Percentiles rank a stretch among this genome's conserved stretches.
Evolutionary conservation across 2,888 invertebrate species (phyloP).

Genomic region (Conchocele bisecta): DNA sequence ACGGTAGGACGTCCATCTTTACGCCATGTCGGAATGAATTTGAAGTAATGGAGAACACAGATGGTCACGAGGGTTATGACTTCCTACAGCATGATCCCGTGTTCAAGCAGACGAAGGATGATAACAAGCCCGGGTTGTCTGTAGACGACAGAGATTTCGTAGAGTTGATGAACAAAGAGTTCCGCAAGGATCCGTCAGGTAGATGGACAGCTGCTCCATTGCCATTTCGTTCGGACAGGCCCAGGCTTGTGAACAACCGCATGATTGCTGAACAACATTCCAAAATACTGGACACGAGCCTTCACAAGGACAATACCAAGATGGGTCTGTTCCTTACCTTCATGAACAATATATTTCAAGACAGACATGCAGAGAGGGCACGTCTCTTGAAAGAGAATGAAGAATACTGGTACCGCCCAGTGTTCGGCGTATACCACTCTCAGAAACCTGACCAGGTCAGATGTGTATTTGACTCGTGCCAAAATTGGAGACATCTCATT

Average conservation of each 20-base stretch:
- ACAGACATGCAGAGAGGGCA: conserved; percentile 45
- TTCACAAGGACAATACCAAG: conserved; percentile 34
- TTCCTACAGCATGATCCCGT: too few species aligned
- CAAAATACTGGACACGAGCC: conserved; percentile 1
- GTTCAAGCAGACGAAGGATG: conserved; percentile 17
- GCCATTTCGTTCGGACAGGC: conserved; percentile 24
- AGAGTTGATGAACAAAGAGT: conserved; percentile 24
- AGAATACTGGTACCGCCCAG: conserved; percentile 56
- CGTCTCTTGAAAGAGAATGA: conserved; percentile 19
- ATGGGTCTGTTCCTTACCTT: conserved; percentile 32
- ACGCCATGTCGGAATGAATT: conserved; percentile 3
- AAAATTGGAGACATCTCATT: conserved; percentile 22
- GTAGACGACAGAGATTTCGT: conserved; percentile 26
- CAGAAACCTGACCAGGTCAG: conserved; percentile 33
- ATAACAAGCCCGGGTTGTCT: conserved; percentile 22
- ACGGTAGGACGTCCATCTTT: conserved; percentile 6
- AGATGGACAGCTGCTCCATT: conserved; percentile 31
- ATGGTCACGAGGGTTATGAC: background rate
- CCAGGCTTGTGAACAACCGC: conserved; percentile 37
- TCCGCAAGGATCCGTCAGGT: conserved; percentile 2
- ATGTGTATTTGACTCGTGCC: conserved; percentile 33
- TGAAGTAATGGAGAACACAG: background rate
- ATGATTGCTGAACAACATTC: conserved; percentile 15
- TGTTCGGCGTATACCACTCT: conserved; percentile 52
- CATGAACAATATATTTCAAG: conserved; percentile 34